A percentile compares a stretch with the other conserved stretches of the same genome.
Conservation (phyloP, 2,888 invertebrate species). For the Amphipoea lucens region DNA sequence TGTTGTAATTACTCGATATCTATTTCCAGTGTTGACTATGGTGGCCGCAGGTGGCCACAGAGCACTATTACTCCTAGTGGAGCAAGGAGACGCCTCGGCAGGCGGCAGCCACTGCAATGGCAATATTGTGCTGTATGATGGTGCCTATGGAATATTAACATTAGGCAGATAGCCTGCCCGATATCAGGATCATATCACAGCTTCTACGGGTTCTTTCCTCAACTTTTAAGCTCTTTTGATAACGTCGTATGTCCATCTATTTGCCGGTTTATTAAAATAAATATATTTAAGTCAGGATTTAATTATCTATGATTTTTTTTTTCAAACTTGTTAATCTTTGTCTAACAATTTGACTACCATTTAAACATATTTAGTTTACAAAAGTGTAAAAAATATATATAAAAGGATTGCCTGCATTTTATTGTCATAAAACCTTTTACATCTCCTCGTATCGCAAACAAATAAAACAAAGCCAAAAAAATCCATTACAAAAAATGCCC, state of each 20-base stretch:
- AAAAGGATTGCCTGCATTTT: background rate
- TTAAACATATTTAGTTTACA: no score
- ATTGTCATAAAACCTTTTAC: background rate
- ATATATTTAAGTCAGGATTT: background rate
- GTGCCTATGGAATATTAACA: background rate
- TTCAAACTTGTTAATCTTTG: background rate
- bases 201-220: background rate
- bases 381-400: background rate
- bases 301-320: no score
- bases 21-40: no score
- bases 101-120: no score
- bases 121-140: background rate
- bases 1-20: slow-evolving; percentile 18
- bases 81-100: background rate
- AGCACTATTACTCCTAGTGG: background rate
- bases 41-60: background rate
- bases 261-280: no score
- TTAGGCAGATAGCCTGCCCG: background rate
- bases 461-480: slow-evolving; percentile 2
- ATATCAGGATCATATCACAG: background rate
- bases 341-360: background rate
- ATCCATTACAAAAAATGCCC: slow-evolving; percentile 13
- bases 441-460: background rate
- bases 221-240: background rate
- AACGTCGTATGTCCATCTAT: background rate